Conservation (phyloP, 2,113 vertebrate genomes). For the Otolemur garnettii region DNA sequence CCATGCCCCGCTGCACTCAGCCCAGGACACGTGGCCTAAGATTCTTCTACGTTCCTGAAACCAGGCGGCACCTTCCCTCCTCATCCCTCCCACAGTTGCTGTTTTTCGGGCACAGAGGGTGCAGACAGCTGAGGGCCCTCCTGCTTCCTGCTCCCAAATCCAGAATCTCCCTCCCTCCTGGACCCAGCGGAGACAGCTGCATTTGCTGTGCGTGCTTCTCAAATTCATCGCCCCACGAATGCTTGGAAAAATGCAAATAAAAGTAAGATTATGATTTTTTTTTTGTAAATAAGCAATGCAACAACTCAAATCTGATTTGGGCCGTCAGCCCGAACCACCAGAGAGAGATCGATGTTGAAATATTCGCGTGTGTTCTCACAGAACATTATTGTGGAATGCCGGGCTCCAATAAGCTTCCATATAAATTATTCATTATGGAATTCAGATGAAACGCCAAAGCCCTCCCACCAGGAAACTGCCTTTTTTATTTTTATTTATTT, state of each 20-base stretch:
- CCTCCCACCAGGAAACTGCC: conserved; percentile 75
- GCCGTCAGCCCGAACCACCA: conserved; percentile 82
- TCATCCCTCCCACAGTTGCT: rapidly evolving
- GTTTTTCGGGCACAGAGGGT: rapidly evolving
- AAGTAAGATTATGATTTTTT: conserved; percentile 86
- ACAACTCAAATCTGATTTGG: conserved; percentile 83
- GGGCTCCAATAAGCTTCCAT: conserved; percentile 81
- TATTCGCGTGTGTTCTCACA: conserved; percentile 81
- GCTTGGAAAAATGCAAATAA: conserved; percentile 85
- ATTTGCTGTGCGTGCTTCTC: conserved; percentile 16
- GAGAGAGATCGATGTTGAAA: conserved; percentile 85
- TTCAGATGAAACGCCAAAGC: conserved; percentile 79
- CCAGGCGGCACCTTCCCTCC: not conserved
- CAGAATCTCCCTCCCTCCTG: not conserved
- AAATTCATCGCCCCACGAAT: conserved; percentile 71
- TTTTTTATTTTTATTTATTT: not conserved
- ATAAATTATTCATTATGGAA: conserved; percentile 88
- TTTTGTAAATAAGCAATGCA: conserved; percentile 86
- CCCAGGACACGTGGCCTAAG: rapidly evolving
- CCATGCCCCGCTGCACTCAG: rapidly evolving
- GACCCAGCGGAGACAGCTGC: conserved; percentile 76
- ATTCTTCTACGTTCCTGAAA: not conserved
- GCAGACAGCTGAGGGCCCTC: not conserved
- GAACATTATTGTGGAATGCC: conserved; percentile 83
- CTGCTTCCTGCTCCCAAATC: not conserved